phyloP scores from a whole-genome alignment of 2,888 invertebrate species.

The Bombylius major region DNA sequence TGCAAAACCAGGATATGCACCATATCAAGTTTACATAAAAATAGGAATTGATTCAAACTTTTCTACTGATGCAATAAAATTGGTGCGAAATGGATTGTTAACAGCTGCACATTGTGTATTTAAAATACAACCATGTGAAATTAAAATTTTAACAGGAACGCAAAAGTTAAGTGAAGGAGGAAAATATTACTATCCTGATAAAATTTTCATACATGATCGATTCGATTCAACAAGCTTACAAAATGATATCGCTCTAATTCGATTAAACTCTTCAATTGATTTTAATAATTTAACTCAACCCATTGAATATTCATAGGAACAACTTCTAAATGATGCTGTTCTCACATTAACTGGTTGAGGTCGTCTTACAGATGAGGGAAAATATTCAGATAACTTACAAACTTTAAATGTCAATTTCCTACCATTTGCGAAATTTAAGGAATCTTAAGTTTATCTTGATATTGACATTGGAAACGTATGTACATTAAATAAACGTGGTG shows the following conservation, averaged over 20 bases:
- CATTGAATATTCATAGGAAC: constrained; percentile 42
- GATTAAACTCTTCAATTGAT: constrained; percentile 40
- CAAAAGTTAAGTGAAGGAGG: constrained; percentile 25
- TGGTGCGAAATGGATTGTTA: constrained; percentile 22
- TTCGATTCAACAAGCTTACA: constrained; percentile 26
- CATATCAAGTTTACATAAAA: constrained; percentile 31
- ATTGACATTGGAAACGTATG: constrained; percentile 47
- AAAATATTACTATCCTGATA: constrained; percentile 22
- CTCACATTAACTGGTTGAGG: constrained; percentile 52
- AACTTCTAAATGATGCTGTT: constrained; percentile 39
- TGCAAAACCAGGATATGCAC: constrained; percentile 12
- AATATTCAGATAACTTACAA: constrained; percentile 43
- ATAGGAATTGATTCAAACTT: constrained; percentile 15
- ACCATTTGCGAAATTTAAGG: constrained; percentile 42
- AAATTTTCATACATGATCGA: constrained; percentile 20
- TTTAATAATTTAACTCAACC: constrained; percentile 43
- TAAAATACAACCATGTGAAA: constrained; percentile 21
- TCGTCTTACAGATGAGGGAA: constrained; percentile 36
- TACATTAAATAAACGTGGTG: constrained; percentile 43
- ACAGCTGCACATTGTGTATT: constrained; percentile 32
- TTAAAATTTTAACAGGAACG: constrained; percentile 27
- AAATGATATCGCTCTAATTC: constrained; percentile 58
- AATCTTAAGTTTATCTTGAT: no score
- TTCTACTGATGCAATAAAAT: constrained; percentile 32
- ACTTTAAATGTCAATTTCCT: constrained; percentile 43